A percentile compares a stretch with the other conserved stretches of the same genome.
phyloP scores from a whole-genome alignment of 1,140 invertebrate genomes.

The Megathymus violae region DNA sequence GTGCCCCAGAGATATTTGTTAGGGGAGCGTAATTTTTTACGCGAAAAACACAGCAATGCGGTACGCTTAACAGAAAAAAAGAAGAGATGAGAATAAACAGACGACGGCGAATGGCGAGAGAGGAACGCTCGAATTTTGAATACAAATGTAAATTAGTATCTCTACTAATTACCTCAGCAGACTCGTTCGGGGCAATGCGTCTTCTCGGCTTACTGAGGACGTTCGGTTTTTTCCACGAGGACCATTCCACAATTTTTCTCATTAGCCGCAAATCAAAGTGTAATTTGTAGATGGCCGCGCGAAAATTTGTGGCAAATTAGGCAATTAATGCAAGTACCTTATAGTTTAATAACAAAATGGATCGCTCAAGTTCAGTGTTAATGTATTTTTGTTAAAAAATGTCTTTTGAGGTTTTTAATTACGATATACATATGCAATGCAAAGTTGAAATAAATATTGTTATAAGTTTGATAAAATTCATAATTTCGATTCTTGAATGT shows the following conservation, averaged over 20 bases:
- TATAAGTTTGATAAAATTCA: too few species aligned
- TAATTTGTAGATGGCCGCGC: constrained; percentile 63
- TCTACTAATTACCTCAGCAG: constrained; percentile 82
- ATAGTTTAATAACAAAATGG: constrained; percentile 34
- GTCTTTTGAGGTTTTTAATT: constrained; percentile 5
- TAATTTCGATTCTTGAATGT: too few species aligned
- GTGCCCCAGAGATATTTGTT: constrained; percentile 74
- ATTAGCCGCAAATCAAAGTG: constrained; percentile 71
- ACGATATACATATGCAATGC: constrained; percentile 10
- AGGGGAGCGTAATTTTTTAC: constrained; percentile 78
- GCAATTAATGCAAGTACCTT: constrained; percentile 37
- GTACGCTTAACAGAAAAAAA: constrained; percentile 76
- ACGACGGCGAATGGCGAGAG: constrained; percentile 80
- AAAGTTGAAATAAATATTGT: too few species aligned
- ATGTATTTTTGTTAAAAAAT: constrained; percentile 32
- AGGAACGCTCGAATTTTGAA: constrained; percentile 84
- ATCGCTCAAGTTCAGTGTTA: constrained; percentile 27
- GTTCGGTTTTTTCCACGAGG: constrained; percentile 73
- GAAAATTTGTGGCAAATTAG: constrained; percentile 38
- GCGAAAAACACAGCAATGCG: constrained; percentile 81
- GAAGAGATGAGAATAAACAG: constrained; percentile 81
- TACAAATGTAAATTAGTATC: constrained; percentile 85
- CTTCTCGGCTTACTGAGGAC: constrained; percentile 76
- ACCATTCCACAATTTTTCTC: constrained; percentile 75
- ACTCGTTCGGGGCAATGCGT: constrained; percentile 80